Conservation (phyloP, 1,140 invertebrate genomes). For the Carposina sasakii region DNA sequence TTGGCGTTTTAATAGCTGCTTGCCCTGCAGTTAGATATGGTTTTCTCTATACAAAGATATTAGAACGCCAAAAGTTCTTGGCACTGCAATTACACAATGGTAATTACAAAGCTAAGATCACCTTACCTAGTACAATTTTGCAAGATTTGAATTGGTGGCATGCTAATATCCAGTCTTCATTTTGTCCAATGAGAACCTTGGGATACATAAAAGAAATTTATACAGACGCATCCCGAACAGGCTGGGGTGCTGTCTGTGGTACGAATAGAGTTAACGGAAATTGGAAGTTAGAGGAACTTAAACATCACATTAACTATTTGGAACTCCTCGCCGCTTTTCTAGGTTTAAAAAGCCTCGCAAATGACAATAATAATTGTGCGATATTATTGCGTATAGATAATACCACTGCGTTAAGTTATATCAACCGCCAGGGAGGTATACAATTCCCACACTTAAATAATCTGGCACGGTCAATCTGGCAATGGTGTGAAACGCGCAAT, state of each 20-base stretch:
- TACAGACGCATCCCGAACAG: slow-evolving; percentile 5
- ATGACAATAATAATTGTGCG: slow-evolving; percentile 15
- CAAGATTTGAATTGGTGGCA: slow-evolving; percentile 5
- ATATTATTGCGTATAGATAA: slow-evolving; percentile 33
- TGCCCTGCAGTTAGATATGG: slow-evolving; percentile 8
- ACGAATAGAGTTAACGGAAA: background rate
- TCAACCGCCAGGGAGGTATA: slow-evolving; percentile 5
- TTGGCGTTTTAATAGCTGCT: background rate
- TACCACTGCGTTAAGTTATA: slow-evolving; percentile 16
- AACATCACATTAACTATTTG: slow-evolving; percentile 6
- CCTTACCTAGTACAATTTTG: background rate
- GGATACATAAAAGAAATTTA: slow-evolving; percentile 7
- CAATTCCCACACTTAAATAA: slow-evolving; percentile 10
- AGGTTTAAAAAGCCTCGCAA: slow-evolving; percentile 5
- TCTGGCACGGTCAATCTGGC: slow-evolving; percentile 13
- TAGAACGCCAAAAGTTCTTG: slow-evolving; percentile 1
- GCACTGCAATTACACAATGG: background rate
- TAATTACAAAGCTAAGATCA: slow-evolving; percentile 2
- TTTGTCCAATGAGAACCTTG: background rate
- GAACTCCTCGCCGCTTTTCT: slow-evolving; percentile 5
- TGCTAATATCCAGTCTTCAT: background rate
- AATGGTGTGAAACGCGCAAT: slow-evolving; percentile 22
- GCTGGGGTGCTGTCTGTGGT: slow-evolving; percentile 5
- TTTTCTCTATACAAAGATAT: background rate
- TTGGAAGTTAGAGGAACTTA: background rate